These are phyloP conservation scores for Sorex araneus DNA, from an alignment of 2,113 vertebrate genomes.

Conservation along the genomic window DNA sequence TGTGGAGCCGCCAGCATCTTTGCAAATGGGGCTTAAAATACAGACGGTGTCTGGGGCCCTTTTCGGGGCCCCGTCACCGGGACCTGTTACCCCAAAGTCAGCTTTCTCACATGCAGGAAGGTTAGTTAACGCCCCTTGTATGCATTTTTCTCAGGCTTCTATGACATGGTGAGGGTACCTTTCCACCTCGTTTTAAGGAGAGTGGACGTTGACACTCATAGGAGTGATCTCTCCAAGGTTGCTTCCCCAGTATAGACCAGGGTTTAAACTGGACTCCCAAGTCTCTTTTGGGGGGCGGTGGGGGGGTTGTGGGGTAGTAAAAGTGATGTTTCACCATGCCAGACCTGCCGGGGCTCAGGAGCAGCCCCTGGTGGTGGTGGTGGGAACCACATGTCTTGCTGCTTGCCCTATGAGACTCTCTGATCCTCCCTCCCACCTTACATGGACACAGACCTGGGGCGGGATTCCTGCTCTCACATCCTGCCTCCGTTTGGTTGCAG, in stretches of 20 bases:
- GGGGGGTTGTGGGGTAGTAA: no score
- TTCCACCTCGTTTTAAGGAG: neutral
- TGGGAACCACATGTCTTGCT: no score
- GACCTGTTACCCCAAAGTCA: no score
- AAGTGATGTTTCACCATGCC: no score
- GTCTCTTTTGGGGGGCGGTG: neutral
- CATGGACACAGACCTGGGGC: no score
- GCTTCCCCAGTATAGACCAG: neutral
- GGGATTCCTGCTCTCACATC: no score
- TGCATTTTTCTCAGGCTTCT: neutral
- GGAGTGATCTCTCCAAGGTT: neutral
- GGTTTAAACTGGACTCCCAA: neutral
- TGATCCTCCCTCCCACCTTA: no score
- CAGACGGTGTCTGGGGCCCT: neutral
- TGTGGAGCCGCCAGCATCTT: no score
- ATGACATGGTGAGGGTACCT: neutral
- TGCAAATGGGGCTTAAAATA: neutral
- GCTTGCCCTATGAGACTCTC: no score
- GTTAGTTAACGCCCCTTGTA: neutral
- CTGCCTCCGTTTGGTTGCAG: conserved; percentile 84
- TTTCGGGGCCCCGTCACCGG: no score
- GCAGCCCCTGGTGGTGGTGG: no score
- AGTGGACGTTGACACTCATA: neutral
- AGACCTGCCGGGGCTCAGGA: no score
- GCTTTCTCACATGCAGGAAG: neutral